Evolutionary conservation across 2,797 vertebrate species (phyloP), one percentile per base, ranked within the genome.

Genomic region (Serranus cabrilla): DNA sequence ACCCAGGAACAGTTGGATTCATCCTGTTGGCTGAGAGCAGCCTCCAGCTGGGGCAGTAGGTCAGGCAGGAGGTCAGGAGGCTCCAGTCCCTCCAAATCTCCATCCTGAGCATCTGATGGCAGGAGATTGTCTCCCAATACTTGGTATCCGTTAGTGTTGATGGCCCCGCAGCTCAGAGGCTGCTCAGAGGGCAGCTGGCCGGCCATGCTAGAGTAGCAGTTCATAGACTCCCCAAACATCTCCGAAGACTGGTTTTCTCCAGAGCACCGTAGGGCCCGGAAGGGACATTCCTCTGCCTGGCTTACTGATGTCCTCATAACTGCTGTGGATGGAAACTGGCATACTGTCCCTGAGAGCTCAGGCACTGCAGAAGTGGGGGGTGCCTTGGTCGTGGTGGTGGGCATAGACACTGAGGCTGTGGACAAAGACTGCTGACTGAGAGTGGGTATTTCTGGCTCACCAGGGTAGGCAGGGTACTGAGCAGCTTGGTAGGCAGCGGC

Each of bases 1-100:
- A 74, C 56, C 95, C 95, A 96, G 54, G 93, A 93, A 69, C 90
- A 87, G 82, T 67, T 91, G 57, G 93, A 91, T 54, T 93, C 94
- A 18, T 95, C 94, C 43, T 96, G 95, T 31, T 97, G 97, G 85
- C 94, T 96, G 86, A 98, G 96, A 0, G 96, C 87, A 70, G 96
- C 96, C 77, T 97, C 97, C 3, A 99, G 96, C 74, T 98, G 97
- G 7, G 97, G 97, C 78, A 99, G 92, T 7, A 99, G 95, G 86
- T 97, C 97, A 65, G 96, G 98, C 80, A 99, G 93, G 63, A 99
- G 97, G 89, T 97, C 96, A 47, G 96, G 96, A 0, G 96, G 95
- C 71, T 96, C 96, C 76, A 99, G 94, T 64, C 93, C 96, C 47
- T 96, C 96, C 87, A 99, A 96, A 11, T 96, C 94, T 86, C 94